Base-by-base conservation (phyloP, 2,888 invertebrate genomes). In the Volucella bombylans region DNA sequence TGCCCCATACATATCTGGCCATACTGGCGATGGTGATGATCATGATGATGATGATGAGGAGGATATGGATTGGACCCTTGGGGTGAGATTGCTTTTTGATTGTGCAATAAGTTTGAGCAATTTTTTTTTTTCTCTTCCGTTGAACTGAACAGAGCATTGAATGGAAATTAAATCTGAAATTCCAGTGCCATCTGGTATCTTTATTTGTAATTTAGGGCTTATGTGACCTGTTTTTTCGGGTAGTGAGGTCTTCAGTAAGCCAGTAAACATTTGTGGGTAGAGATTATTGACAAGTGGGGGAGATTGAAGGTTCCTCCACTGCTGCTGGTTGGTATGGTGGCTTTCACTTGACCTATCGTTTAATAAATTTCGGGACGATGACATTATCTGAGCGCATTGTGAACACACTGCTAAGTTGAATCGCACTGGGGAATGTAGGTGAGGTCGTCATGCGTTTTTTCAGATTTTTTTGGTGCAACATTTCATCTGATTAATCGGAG, bases 131-230 rank as follows among this genome's bases (percentile, higher is more conserved):
- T 64, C 39, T 54, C 54, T 67, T 72, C 39, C 23, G 52, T 38
- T 15, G 47, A 14, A 39, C 23, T n/a, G 49, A 43, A 6, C 18
- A 12, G 23, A 45, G 45, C 54, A 74, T 76, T 80, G 74, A 80
- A 85, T 85, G 76, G 72, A 85, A 81, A 85, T 85, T 85, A 85
- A 85, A 83, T 83, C 83, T 83, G 65, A 50, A 83, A 85, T 85
- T 85, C 85, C 85, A 85, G 80, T 85, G 85, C 85, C 85, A 85
- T 85, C 85, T 85, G 85, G 85, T 85, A 85, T 85, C 85, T 85
- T 85, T 85, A 85, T 85, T 85, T 85, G 85, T 85, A 81, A 85
- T 85, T 85, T 85, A 85, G 85, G 81, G 76, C 81, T 81, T 85
- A 69, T 71, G 41, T 85, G 85, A 85, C 85, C 85, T 81, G 85